A percentile compares a stretch with the other conserved stretches of the same genome.
Conservation (phyloP, 2,888 invertebrate genomes). For the Sympetrum striolatum region DNA sequence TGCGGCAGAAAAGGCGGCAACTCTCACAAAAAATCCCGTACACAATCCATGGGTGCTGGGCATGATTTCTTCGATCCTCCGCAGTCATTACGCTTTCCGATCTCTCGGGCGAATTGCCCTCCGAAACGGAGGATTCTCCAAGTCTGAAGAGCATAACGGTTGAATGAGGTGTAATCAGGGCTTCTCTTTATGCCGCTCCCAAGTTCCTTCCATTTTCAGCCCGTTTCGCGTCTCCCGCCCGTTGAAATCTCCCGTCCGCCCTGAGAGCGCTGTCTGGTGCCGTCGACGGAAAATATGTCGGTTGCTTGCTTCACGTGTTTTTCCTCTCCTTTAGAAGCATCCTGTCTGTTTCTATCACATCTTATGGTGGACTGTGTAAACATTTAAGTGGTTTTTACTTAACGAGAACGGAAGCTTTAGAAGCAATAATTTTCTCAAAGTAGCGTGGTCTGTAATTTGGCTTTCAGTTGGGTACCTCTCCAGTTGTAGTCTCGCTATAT, state of each 20-base stretch:
- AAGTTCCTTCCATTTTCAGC: neutral
- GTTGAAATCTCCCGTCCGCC: neutral
- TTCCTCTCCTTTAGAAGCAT: too few relatives aligned
- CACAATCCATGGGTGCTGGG: neutral
- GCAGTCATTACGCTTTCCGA: slow-evolving; percentile 8
- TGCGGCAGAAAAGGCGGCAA: neutral
- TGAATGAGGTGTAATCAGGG: neutral
- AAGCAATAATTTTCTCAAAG: too few relatives aligned
- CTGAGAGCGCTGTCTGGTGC: neutral
- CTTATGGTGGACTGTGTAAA: too few relatives aligned
- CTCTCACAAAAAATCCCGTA: neutral
- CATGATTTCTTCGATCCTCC: neutral
- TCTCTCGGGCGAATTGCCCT: slow-evolving; percentile 8
- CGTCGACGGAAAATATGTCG: neutral
- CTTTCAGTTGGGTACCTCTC: too few relatives aligned
- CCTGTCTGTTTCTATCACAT: too few relatives aligned
- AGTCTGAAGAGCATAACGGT: neutral
- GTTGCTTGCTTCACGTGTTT: too few relatives aligned
- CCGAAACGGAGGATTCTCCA: neutral
- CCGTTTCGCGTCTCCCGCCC: neutral
- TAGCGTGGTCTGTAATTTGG: too few relatives aligned
- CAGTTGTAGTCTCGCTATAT: too few relatives aligned
- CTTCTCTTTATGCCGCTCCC: neutral
- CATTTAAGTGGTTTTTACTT: too few relatives aligned
- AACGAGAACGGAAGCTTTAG: too few relatives aligned